Evolutionary conservation across 2,888 invertebrate genomes (phyloP).

Genomic region (Zele albiditarsus): DNA sequence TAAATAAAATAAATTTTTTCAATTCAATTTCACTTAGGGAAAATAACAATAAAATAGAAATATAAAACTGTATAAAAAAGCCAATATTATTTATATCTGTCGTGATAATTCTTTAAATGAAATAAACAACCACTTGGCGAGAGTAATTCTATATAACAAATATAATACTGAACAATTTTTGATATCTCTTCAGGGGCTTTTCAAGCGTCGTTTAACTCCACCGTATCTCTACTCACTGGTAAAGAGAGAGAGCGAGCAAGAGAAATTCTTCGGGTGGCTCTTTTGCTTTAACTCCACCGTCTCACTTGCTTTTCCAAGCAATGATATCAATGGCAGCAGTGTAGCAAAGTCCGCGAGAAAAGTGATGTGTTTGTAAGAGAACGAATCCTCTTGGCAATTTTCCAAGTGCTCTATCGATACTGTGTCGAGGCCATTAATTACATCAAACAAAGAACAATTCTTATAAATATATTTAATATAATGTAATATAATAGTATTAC

Average conservation of each 20-base stretch:
- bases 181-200: slow-evolving; percentile 33
- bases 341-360: slow-evolving; percentile 32
- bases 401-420: slow-evolving; percentile 38
- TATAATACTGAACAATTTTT: slow-evolving; percentile 23
- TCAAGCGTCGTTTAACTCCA: slow-evolving; percentile 46
- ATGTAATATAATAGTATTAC: neutral
- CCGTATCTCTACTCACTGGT: slow-evolving; percentile 26
- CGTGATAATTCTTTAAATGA: slow-evolving; percentile 2
- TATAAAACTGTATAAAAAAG: too few species aligned
- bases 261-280: neutral
- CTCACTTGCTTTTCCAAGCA: too few species aligned
- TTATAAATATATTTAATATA: neutral
- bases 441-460: neutral
- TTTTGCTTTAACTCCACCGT: neutral
- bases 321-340: slow-evolving; percentile 2
- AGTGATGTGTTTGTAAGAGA: slow-evolving; percentile 43
- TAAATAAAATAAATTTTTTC: too few species aligned
- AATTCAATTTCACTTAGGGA: too few species aligned
- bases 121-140: slow-evolving; percentile 35
- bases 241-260: neutral
- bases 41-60: too few species aligned
- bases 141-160: neutral
- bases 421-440: slow-evolving; percentile 35
- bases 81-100: too few species aligned
- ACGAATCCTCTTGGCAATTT: slow-evolving; percentile 19